These are phyloP conservation scores for Nesidiocoris tenuis DNA, from an alignment of 2,888 invertebrate species.

Conservation along the genomic window DNA sequence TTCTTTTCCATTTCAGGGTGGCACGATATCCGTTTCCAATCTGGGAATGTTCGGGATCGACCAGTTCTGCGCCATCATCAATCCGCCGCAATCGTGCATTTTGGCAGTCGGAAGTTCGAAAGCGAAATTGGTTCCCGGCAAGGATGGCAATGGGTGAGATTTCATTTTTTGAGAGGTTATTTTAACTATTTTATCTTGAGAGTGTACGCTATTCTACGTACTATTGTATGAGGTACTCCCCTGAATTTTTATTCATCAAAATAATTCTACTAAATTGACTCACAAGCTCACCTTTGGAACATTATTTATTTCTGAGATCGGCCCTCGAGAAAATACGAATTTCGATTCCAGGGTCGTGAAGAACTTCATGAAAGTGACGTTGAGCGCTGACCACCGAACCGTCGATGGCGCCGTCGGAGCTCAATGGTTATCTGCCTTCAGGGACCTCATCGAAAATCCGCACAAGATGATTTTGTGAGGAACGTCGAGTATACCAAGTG, in stretches of 20 bases:
- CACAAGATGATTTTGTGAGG: constrained; percentile 82
- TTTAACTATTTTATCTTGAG: constrained; percentile 4
- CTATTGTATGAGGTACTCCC: neutral
- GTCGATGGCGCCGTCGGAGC: constrained; percentile 98
- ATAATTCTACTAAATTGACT: too few species aligned
- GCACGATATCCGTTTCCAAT: constrained; percentile 92
- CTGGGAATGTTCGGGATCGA: constrained; percentile 92
- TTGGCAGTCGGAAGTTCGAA: constrained; percentile 84
- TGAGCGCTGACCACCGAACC: constrained; percentile 95
- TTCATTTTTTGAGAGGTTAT: constrained; percentile 3
- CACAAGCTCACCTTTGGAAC: too few species aligned
- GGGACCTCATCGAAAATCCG: constrained; percentile 86
- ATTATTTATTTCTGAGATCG: too few species aligned
- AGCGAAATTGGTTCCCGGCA: constrained; percentile 65
- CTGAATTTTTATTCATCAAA: neutral
- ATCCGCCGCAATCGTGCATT: constrained; percentile 94
- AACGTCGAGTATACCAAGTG: neutral
- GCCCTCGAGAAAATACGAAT: too few species aligned
- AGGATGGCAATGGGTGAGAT: constrained; percentile 40
- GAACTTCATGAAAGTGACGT: constrained; percentile 80
- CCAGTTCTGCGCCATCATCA: constrained; percentile 89
- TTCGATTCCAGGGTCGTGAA: constrained; percentile 35
- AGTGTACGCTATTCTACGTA: neutral
- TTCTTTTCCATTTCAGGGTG: constrained; percentile 63
- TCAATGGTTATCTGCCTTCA: constrained; percentile 89